Percentiles rank a stretch among this genome's conserved stretches.
phyloP scores from a whole-genome alignment of 2,113 vertebrate genomes.

The Oryzias woworae region DNA sequence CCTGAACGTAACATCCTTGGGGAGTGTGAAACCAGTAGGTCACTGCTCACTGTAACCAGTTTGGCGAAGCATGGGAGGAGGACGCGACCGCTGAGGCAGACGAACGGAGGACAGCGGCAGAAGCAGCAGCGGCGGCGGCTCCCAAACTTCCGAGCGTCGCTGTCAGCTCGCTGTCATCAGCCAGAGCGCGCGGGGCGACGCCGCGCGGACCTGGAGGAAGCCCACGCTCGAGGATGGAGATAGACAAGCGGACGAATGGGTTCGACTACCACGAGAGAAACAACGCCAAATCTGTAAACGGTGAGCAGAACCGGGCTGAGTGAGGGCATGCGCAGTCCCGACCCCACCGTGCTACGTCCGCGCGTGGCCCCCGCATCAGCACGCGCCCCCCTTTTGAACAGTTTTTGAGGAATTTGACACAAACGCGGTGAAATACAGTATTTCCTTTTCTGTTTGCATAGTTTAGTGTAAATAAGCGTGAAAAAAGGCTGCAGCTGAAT shows the following conservation, averaged over 20 bases:
- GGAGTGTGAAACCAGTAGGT: slow-evolving; percentile 55
- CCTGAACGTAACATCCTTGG: slow-evolving; percentile 41
- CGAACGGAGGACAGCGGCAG: slow-evolving; percentile 15
- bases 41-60: slow-evolving; percentile 42
- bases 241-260: slow-evolving; percentile 76
- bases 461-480: too few relatives aligned
- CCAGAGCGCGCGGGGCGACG: slow-evolving; percentile 14
- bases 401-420: neutral
- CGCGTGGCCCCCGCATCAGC: neutral
- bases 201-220: slow-evolving; percentile 39
- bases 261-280: slow-evolving; percentile 76
- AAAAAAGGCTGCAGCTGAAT: too few relatives aligned
- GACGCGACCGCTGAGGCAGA: slow-evolving; percentile 40
- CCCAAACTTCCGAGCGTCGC: neutral
- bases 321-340: neutral
- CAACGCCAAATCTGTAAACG: slow-evolving; percentile 68
- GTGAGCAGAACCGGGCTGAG: slow-evolving; percentile 44
- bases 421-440: neutral
- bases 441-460: too few relatives aligned
- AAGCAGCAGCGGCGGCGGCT: slow-evolving; percentile 10
- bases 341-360: neutral
- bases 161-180: neutral
- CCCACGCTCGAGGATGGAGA: slow-evolving; percentile 74
- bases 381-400: neutral
- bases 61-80: slow-evolving; percentile 53